These are phyloP conservation scores for Synanthedon vespiformis DNA, from an alignment of 2,888 invertebrate genomes.

Conservation along the genomic window DNA sequence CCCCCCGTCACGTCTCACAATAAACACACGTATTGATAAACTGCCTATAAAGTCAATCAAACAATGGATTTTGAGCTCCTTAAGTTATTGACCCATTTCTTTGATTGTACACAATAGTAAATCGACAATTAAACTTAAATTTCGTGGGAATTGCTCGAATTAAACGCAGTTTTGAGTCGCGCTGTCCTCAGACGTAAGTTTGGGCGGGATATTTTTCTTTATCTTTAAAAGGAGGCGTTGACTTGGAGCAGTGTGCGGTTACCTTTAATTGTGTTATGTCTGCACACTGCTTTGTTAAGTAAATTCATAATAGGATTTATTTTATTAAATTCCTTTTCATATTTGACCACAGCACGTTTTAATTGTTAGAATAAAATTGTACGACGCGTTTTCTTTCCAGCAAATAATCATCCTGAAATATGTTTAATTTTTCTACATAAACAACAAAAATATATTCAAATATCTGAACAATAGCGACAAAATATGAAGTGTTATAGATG, in stretches of 20 bases:
- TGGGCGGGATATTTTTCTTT: conserved; percentile 38
- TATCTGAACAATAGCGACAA: too few species aligned
- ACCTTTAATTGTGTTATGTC: conserved; percentile 32
- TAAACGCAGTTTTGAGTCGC: conserved; percentile 47
- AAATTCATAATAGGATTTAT: conserved; percentile 13
- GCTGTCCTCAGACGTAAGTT: conserved; percentile 46
- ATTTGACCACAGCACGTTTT: too few species aligned
- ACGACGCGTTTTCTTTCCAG: too few species aligned
- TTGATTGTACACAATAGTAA: conserved; percentile 53
- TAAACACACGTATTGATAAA: conserved; percentile 53
- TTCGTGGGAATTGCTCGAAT: conserved; percentile 62
- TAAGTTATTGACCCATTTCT: conserved; percentile 65
- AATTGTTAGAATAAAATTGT: too few species aligned
- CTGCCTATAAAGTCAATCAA: conserved; percentile 63
- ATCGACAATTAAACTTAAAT: conserved; percentile 63
- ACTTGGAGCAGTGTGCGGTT: conserved; percentile 36
- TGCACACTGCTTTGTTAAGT: conserved; percentile 21
- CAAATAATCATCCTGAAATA: too few species aligned
- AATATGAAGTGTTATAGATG: too few species aligned
- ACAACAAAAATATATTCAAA: too few species aligned
- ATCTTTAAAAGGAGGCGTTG: conserved; percentile 24
- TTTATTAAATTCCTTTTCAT: too few species aligned
- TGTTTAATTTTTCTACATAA: too few species aligned
- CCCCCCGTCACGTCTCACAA: conserved; percentile 39
- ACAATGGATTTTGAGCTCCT: conserved; percentile 47